A percentile compares a stretch with the other conserved stretches of the same genome.
phyloP scores from a whole-genome alignment of 37 sponge, comb jelly and placozoan genomes.

The Crambe crambe region DNA sequence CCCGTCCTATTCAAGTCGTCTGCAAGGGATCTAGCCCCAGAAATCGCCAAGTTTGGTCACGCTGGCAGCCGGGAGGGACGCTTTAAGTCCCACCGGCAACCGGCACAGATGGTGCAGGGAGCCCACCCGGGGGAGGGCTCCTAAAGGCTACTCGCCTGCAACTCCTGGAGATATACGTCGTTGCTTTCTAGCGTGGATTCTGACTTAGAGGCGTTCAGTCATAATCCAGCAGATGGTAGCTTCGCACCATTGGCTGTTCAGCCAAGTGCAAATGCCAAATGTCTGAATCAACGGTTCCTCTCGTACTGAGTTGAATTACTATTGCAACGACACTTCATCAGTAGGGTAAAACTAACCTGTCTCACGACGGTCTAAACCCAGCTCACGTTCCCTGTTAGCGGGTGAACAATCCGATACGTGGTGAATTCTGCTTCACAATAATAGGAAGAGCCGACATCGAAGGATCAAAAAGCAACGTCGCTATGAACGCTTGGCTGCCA shows the following conservation, averaged over 20 bases:
- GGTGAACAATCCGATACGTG: slow-evolving; percentile 90
- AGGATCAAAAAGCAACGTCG: slow-evolving; percentile 95
- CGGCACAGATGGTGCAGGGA: neutral
- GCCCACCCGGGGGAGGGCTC: too few relatives aligned
- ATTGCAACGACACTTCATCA: slow-evolving; percentile 90
- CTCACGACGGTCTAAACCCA: slow-evolving; percentile 95
- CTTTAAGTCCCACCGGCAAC: slow-evolving; percentile 7
- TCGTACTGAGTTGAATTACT: slow-evolving; percentile 89
- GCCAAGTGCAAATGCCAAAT: slow-evolving; percentile 84
- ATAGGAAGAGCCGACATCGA: slow-evolving; percentile 93
- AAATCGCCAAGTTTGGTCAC: slow-evolving; percentile 49
- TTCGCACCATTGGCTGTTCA: slow-evolving; percentile 87
- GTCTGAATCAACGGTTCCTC: slow-evolving; percentile 91
- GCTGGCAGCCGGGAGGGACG: too few relatives aligned
- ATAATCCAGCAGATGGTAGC: slow-evolving; percentile 90
- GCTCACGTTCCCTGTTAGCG: slow-evolving; percentile 91
- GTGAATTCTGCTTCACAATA: slow-evolving; percentile 89
- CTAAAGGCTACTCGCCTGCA: slow-evolving; percentile 49
- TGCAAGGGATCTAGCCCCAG: slow-evolving; percentile 79
- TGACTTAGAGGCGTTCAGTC: slow-evolving; percentile 91
- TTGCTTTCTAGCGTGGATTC: slow-evolving; percentile 88
- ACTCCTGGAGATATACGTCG: slow-evolving; percentile 61
- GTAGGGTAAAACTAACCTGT: slow-evolving; percentile 94
- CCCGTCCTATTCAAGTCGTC: slow-evolving; percentile 81
- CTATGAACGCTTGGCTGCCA: slow-evolving; percentile 94